These are phyloP conservation scores for Stenodera caucasica DNA, from an alignment of 2,888 invertebrate genomes.

Conservation along the genomic window DNA sequence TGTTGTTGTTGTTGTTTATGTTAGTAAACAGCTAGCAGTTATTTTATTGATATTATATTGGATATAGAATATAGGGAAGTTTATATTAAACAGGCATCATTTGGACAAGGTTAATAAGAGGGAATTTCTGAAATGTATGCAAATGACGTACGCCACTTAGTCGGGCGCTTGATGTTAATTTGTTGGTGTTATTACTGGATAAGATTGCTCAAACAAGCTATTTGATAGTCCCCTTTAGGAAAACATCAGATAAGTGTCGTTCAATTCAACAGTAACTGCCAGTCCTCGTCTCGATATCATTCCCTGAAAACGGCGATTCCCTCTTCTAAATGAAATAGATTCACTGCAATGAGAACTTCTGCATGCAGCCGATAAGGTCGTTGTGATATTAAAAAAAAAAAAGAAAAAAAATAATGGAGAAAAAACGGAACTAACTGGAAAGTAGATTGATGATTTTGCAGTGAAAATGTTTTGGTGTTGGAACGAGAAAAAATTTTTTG, in stretches of 20 bases:
- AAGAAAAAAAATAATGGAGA: background rate
- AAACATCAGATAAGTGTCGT: constrained; percentile 43
- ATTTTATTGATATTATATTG: constrained; percentile 17
- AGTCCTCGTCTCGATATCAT: constrained; percentile 23
- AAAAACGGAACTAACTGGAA: constrained; percentile 12
- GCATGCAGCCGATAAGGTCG: constrained; percentile 30
- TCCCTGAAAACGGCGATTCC: constrained; percentile 25
- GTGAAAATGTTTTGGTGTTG: constrained; percentile 22
- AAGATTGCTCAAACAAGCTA: constrained; percentile 45
- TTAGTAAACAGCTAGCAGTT: background rate
- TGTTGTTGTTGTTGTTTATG: background rate
- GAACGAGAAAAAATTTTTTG: too few species aligned
- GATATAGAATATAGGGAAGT: constrained; percentile 8
- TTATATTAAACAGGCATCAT: constrained; percentile 24
- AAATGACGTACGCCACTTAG: constrained; percentile 42
- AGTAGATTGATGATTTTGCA: constrained; percentile 28
- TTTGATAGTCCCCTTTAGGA: constrained; percentile 42
- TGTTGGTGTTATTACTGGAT: constrained; percentile 45
- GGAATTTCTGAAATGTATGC: constrained; percentile 44
- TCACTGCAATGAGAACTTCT: constrained; percentile 28
- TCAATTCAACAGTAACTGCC: constrained; percentile 39
- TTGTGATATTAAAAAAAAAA: constrained; percentile 20
- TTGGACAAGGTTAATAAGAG: constrained; percentile 29
- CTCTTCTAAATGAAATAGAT: constrained; percentile 28
- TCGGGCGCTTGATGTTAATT: constrained; percentile 43